Percentiles rank a stretch among this genome's conserved stretches.
Evolutionary conservation across 2,888 invertebrate genomes (phyloP).

Genomic region (Phyto melanocephala): DNA sequence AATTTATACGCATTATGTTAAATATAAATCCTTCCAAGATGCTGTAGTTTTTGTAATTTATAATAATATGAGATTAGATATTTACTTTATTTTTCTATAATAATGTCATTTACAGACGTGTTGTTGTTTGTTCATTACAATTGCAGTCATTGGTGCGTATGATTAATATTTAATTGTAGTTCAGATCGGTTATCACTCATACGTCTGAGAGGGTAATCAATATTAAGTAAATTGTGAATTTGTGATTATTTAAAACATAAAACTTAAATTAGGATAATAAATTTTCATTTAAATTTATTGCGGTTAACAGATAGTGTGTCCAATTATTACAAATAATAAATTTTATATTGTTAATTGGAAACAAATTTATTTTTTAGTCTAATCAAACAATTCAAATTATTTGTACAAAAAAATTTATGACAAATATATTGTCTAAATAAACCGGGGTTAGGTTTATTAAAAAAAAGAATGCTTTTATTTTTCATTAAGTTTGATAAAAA

Average conservation of each 20-base stretch:
- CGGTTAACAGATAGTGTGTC: too few species aligned
- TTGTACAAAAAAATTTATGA: too few species aligned
- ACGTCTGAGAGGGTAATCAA: neutral
- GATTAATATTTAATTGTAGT: constrained; percentile 23
- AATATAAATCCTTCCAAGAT: neutral
- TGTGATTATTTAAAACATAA: neutral
- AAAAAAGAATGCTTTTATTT: too few species aligned
- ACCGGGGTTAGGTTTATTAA: too few species aligned
- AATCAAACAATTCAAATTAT: too few species aligned
- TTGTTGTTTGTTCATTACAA: constrained; percentile 7
- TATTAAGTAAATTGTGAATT: neutral
- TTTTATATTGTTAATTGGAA: too few species aligned
- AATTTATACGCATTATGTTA: constrained; percentile 21
- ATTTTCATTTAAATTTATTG: too few species aligned
- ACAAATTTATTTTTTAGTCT: too few species aligned
- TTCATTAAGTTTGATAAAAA: too few species aligned
- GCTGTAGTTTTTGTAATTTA: neutral
- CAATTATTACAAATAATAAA: too few species aligned
- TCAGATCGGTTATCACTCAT: neutral
- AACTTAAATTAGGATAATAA: too few species aligned
- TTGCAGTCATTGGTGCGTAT: constrained; percentile 24
- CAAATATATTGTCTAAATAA: too few species aligned
- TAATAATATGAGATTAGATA: neutral
- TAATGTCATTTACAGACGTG: neutral
- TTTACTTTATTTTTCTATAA: neutral